Percentiles rank a stretch among this genome's conserved stretches.
Conservation (phyloP, 2,113 vertebrate species). For the Empidonax traillii region DNA sequence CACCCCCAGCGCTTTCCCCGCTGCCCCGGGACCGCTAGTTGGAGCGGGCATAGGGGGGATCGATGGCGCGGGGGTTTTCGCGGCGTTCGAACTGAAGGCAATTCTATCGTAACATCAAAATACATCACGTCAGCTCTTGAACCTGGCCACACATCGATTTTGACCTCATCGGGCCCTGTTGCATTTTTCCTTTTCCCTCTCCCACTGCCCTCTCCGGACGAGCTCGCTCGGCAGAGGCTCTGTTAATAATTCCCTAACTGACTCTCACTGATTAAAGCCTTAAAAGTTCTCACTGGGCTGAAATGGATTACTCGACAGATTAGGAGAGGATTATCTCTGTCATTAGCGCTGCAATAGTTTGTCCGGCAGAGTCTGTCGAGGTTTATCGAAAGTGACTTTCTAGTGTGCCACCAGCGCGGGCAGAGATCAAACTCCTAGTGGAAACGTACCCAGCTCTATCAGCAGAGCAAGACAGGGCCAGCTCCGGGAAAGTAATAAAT, state of each 20-base stretch:
- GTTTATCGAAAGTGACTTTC: conserved; percentile 52
- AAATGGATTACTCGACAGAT: conserved; percentile 53
- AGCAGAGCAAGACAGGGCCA: conserved; percentile 26
- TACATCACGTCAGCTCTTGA: not conserved
- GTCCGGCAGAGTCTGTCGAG: not conserved
- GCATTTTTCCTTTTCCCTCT: not conserved
- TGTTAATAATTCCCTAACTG: conserved; percentile 45
- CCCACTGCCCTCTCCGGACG: not conserved
- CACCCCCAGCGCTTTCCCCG: not conserved
- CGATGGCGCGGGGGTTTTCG: not conserved
- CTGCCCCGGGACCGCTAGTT: not conserved
- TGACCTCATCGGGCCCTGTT: not conserved
- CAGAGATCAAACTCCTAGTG: conserved; percentile 28
- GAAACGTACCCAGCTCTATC: conserved; percentile 16
- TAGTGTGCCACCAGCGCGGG: not conserved
- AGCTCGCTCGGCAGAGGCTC: not conserved
- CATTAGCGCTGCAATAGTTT: conserved; percentile 29
- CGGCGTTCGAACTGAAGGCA: not conserved
- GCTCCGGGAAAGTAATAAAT: conserved; percentile 55
- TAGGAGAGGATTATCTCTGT: conserved; percentile 53
- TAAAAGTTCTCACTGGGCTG: conserved; percentile 35
- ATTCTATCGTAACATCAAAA: not conserved
- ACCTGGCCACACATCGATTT: not conserved
- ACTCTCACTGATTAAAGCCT: conserved; percentile 56
- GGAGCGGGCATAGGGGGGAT: not conserved